Evolutionary conservation across 2,113 vertebrate genomes (phyloP).

Genomic region (Periophthalmodon schlosseri): DNA sequence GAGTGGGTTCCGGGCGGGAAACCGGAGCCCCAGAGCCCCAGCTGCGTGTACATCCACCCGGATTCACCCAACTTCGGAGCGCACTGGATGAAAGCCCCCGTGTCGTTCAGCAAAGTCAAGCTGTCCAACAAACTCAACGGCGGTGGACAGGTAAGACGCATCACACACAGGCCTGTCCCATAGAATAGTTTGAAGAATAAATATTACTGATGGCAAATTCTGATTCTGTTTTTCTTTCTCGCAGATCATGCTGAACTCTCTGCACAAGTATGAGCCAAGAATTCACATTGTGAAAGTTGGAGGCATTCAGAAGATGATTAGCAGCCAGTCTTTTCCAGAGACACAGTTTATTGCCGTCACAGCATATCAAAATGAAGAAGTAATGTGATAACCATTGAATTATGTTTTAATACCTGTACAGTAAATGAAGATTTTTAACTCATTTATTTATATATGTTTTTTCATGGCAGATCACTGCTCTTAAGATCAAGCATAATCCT

Average conservation of each 20-base stretch:
- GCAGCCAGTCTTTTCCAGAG: conserved; percentile 82
- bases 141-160: conserved; percentile 77
- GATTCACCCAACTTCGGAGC: conserved; percentile 84
- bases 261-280: conserved; percentile 83
- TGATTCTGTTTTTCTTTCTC: not conserved
- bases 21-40: conserved; percentile 82
- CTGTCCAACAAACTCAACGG: conserved; percentile 84
- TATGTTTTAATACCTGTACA: not conserved
- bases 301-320: conserved; percentile 83
- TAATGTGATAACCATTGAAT: conserved; percentile 12
- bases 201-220: not conserved
- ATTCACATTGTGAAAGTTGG: conserved; percentile 84
- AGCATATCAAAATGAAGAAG: conserved; percentile 83
- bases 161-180: accelerated
- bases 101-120: conserved; percentile 85
- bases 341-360: conserved; percentile 84
- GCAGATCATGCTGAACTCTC: conserved; percentile 84
- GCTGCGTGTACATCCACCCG: conserved; percentile 86
- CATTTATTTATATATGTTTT: not conserved
- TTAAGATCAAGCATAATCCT: conserved; percentile 84
- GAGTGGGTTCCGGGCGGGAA: conserved; percentile 84
- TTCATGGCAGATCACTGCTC: conserved; percentile 75
- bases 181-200: not conserved
- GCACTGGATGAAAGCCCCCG: conserved; percentile 83
- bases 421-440: not conserved